phyloP scores from a whole-genome alignment of 2,113 vertebrate species.

The Brachypodius melanocephalos region DNA sequence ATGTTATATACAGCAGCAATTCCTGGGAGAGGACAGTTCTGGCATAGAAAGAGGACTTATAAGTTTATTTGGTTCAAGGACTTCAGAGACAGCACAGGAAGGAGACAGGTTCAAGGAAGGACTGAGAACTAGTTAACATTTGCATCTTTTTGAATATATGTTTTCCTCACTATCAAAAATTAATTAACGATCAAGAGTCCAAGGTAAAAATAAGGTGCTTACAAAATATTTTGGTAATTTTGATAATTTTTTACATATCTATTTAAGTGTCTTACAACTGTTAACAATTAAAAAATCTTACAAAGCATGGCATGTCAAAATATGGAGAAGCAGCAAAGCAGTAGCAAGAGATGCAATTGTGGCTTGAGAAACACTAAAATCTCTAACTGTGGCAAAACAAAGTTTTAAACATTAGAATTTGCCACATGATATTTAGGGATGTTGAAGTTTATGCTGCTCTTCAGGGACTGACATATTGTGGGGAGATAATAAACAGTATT shows the following conservation, averaged over 20 bases:
- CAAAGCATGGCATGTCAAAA: neutral
- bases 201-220: neutral
- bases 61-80: neutral
- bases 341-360: neutral
- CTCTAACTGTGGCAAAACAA: neutral
- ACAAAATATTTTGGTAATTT: neutral
- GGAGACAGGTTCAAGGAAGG: neutral
- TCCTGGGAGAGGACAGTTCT: neutral
- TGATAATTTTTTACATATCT: neutral
- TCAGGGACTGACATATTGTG: neutral
- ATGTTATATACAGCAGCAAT: neutral
- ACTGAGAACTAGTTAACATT: neutral
- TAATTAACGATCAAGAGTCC: neutral
- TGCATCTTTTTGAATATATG: neutral
- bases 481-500: neutral
- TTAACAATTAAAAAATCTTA: neutral
- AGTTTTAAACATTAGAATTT: neutral
- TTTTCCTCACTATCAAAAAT: neutral
- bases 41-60: neutral
- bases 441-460: neutral
- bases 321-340: neutral
- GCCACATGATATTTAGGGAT: neutral
- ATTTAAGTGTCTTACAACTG: neutral
- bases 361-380: neutral
- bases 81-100: neutral